These are phyloP conservation scores for Clarias laeviceps DNA, from an alignment of 2,797 vertebrate genomes.

Conservation along the genomic window DNA sequence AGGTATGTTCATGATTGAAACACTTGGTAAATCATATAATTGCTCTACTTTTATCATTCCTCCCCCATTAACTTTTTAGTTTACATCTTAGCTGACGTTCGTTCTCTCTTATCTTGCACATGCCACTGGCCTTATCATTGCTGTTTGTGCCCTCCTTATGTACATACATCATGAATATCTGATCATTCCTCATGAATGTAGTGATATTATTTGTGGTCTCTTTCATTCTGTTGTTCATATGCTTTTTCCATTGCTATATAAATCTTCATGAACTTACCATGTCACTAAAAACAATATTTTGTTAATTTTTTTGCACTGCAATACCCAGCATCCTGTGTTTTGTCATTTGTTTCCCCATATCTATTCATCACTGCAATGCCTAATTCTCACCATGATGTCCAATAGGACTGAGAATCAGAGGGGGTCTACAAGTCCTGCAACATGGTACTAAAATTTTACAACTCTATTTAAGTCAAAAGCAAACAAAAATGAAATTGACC, in stretches of 20 bases:
- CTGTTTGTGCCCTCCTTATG: background rate
- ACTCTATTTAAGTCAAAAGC: slow-evolving; percentile 63
- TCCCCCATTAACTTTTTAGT: slow-evolving; percentile 12
- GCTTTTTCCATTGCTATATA: slow-evolving; percentile 14
- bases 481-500: slow-evolving; percentile 44
- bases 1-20: slow-evolving; percentile 74
- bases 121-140: slow-evolving; percentile 15
- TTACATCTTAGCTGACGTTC: background rate
- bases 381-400: slow-evolving; percentile 73
- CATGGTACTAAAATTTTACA: slow-evolving; percentile 77
- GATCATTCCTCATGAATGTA: slow-evolving; percentile 10
- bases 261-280: slow-evolving; percentile 30
- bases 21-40: background rate
- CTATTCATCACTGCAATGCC: slow-evolving; percentile 75
- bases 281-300: slow-evolving; percentile 47
- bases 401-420: slow-evolving; percentile 81
- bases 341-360: slow-evolving; percentile 80
- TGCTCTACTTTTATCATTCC: slow-evolving; percentile 1
- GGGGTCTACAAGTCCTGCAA: slow-evolving; percentile 78
- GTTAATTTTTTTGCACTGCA: slow-evolving; percentile 62
- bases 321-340: slow-evolving; percentile 71
- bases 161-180: background rate
- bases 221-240: slow-evolving; percentile 18
- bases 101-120: background rate
- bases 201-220: slow-evolving; percentile 49